Evolutionary conservation across 2,797 vertebrate species (phyloP), one percentile per base, ranked within the genome.

Genomic region (Melanotaenia pygmaea): DNA sequence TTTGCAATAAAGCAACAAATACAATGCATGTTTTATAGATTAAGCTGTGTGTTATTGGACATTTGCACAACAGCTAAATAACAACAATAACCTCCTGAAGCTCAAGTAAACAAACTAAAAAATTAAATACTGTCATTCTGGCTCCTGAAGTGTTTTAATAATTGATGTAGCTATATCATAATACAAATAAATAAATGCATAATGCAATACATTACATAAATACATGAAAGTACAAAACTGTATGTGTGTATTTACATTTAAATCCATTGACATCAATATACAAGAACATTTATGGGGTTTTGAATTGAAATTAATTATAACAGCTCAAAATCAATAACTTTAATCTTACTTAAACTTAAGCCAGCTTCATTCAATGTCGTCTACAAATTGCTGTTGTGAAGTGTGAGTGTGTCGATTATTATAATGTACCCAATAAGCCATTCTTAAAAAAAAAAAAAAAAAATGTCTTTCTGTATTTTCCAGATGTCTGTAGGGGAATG

Each of bases 61-160:
- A 45, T 67, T 86, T 70, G 76, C 50, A 51, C 57, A 14, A 26
- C 30, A 67, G 67, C 80, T 64, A 64, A 63, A 45, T 24, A 53
- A 71, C 67, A 13, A 61, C 26, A 24, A 58, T 20, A 62, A 70
- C 62, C 70, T 79, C 35, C 56, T 59, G 5, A 65, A 59, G 28
- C 22, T 70, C 22, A 26, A 72, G 66, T 65, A 72, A 89, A 87
- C 71, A 82, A 81, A 79, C 45, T 47, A 59, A 72, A 77, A 76
- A 76, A 84, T 74, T 47, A 64, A 83, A 77, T 51, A 61, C 62
- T 58, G 71, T 69, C 67, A 74, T 45, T 72, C 40, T 60, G 47
- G 30, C 69, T 78, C 61, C 67, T 74, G 26, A 64, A 77, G 61
- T 22, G 11, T 77, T 69, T 88, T n/a, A 86, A 89, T 86, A 77